A percentile compares a stretch with the other conserved stretches of the same genome.
These are phyloP conservation scores for Centropus unirufus DNA, from an alignment of 2,113 vertebrate species.

Conservation along the genomic window DNA sequence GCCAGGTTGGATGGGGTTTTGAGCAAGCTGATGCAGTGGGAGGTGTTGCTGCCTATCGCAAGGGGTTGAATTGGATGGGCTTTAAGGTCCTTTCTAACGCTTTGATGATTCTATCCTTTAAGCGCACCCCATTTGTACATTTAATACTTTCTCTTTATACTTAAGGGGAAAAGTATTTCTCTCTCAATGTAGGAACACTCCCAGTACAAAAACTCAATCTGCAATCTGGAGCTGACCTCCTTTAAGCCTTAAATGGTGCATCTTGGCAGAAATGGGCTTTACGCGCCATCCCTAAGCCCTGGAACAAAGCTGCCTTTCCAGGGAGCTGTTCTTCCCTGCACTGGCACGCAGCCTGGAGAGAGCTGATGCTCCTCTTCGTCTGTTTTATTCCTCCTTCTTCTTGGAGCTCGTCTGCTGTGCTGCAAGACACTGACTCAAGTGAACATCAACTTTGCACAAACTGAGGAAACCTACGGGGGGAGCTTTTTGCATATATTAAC, in stretches of 20 bases:
- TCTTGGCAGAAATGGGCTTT: conserved; percentile 8
- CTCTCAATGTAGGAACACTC: background rate
- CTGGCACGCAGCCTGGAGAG: background rate
- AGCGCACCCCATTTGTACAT: background rate
- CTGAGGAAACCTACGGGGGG: background rate
- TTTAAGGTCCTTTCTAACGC: too few relatives aligned
- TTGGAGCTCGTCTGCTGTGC: background rate
- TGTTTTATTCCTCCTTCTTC: background rate
- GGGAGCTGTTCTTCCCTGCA: background rate
- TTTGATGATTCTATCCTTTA: background rate
- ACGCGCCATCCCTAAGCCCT: accelerated
- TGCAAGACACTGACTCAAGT: background rate
- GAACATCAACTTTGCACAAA: background rate
- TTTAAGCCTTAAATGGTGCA: background rate
- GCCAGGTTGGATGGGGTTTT: too few relatives aligned
- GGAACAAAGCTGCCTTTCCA: conserved; percentile 9
- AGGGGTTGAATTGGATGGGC: too few relatives aligned
- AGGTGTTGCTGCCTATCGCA: too few relatives aligned
- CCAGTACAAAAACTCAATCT: accelerated
- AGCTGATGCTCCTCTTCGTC: background rate
- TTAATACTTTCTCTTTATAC: background rate
- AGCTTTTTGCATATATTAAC: background rate
- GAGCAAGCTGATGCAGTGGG: too few relatives aligned
- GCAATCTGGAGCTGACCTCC: background rate
- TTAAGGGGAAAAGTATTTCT: background rate